Conservation (phyloP, 2,113 vertebrate species). For the Neofelis nebulosa region DNA sequence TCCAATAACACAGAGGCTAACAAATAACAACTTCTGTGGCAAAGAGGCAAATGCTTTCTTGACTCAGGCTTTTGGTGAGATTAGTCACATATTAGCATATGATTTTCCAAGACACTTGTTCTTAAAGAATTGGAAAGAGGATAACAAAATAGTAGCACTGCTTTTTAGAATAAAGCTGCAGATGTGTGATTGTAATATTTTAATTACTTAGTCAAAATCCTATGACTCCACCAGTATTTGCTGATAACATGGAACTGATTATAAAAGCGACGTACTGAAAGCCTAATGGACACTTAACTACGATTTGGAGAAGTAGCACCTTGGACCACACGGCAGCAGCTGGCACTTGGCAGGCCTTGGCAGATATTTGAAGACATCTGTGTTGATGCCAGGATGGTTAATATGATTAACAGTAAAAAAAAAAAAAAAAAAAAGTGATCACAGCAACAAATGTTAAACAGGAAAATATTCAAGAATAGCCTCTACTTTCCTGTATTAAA, state of each 20-base stretch:
- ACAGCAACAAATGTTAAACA: conserved; percentile 7
- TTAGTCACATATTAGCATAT: background rate
- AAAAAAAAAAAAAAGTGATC: background rate
- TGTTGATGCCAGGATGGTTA: background rate
- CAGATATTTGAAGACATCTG: conserved; percentile 25
- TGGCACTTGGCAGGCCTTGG: conserved; percentile 40
- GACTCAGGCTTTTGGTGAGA: background rate
- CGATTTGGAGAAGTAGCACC: background rate
- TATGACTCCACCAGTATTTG: conserved; percentile 32
- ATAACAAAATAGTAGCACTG: background rate
- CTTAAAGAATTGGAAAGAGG: conserved; percentile 19
- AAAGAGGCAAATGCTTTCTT: conserved; percentile 35
- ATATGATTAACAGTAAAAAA: conserved; percentile 7
- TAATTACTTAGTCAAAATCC: conserved; percentile 46
- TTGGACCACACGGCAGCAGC: conserved; percentile 28
- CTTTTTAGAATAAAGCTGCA: conserved; percentile 40
- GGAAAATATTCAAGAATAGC: background rate
- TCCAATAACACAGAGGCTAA: background rate
- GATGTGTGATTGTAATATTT: background rate
- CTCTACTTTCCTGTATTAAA: background rate
- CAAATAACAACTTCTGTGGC: background rate
- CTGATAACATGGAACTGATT: background rate
- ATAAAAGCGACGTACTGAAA: background rate
- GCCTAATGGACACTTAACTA: background rate
- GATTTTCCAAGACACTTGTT: background rate